Conservation (phyloP, 1,140 invertebrate species). For the Anastatus disparis region DNA sequence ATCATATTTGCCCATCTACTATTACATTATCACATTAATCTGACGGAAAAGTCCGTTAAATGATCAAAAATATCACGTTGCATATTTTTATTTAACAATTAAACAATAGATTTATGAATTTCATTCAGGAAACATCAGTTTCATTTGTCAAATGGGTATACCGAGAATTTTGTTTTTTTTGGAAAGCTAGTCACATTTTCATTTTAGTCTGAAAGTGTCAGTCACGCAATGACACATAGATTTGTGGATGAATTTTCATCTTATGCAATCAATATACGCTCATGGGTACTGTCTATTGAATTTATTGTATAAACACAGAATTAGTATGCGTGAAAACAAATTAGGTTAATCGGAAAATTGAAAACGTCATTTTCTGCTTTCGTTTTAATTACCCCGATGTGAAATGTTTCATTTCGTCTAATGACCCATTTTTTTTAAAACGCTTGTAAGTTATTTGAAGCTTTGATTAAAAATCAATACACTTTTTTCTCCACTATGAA, state of each 20-base stretch:
- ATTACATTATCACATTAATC: no score
- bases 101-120: slow-evolving; percentile 13
- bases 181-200: slow-evolving; percentile 15
- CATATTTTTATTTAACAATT: not conserved
- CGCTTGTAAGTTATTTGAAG: no score
- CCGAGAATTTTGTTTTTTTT: not conserved
- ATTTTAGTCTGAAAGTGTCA: slow-evolving; percentile 8
- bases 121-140: not conserved
- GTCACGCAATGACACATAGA: not conserved
- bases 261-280: slow-evolving; percentile 11
- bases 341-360: no score
- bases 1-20: no score
- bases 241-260: slow-evolving; percentile 22
- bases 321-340: not conserved
- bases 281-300: not conserved
- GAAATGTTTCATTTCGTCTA: no score
- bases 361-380: not conserved
- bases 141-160: not conserved
- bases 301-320: not conserved
- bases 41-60: no score
- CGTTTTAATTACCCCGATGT: not conserved
- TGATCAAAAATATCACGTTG: no score
- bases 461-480: no score
- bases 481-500: no score
- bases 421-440: no score